Percentiles rank a stretch among this genome's conserved stretches.
These are phyloP conservation scores for Hippotragus niger DNA, from an alignment of 2,113 vertebrate genomes.

Conservation along the genomic window DNA sequence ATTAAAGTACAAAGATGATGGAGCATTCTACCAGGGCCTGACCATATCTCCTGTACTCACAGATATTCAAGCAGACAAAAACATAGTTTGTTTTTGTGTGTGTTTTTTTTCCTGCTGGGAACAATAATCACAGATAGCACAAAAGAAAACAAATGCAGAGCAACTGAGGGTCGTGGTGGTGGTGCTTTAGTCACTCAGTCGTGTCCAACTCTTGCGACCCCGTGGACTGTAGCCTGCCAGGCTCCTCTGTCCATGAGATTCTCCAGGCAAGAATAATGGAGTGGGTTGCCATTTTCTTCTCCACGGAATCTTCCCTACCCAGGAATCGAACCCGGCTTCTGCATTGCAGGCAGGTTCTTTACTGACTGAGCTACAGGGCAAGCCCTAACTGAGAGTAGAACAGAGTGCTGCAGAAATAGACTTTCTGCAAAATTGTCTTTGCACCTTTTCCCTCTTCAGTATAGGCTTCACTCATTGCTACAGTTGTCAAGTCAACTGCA, in stretches of 20 bases:
- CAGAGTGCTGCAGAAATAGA: not conserved
- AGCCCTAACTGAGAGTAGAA: not conserved
- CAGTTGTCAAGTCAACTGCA: not conserved
- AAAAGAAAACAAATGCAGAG: not conserved
- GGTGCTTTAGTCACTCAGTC: not conserved
- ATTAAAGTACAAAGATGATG: not conserved
- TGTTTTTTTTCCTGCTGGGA: not conserved
- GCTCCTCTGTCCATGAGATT: not conserved
- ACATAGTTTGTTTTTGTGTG: not conserved
- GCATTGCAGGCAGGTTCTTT: not conserved
- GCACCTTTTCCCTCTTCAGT: not conserved
- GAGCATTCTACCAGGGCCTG: not conserved
- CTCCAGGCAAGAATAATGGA: not conserved
- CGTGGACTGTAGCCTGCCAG: not conserved
- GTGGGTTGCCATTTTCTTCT: not conserved
- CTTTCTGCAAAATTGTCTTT: not conserved
- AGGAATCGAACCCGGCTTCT: not conserved
- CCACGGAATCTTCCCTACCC: not conserved
- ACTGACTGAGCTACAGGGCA: not conserved
- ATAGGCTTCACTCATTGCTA: not conserved
- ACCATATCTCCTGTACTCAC: not conserved
- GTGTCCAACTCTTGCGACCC: not conserved
- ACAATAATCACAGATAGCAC: not conserved
- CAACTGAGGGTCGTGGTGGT: not conserved
- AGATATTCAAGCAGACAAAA: not conserved